Base-by-base conservation (phyloP, 2,888 invertebrate species). In the Hermodice carunculata region DNA sequence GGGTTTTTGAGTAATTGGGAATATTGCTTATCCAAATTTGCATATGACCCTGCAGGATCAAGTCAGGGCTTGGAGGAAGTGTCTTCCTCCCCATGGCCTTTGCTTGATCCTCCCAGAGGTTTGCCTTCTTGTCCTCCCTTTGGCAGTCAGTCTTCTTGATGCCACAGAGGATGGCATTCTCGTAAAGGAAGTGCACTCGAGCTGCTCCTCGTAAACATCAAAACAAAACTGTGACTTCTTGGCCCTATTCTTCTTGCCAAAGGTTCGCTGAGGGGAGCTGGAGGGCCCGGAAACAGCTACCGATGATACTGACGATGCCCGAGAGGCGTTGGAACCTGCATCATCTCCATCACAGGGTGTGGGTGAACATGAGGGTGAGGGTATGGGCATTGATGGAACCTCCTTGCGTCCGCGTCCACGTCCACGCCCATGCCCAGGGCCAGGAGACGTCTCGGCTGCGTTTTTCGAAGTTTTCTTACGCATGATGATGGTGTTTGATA, bases 71-170 rank as follows among this genome's bases (percentile, higher is more conserved):
- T n/a, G n/a, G n/a, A n/a, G n/a, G n/a, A n/a, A n/a, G n/a, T n/a
- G n/a, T n/a, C n/a, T n/a, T 46, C 61, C 56, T 61, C 8, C 42
- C 48, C 29, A 54, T 56, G 32, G 28, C 42, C 4, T 46, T 51
- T 26, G 64, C 60, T 59, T 67, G 64, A 43, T 67, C 64, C 34
- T 66, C 48, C 59, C 66, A 64, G 26, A 63, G 29, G 46, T 59
- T 66, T 49, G 43, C 37, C 42, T 66, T 2, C 26, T 63, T 62
- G 40, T 61, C 61, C n/a, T 32, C 40, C 42, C 53, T 48, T 40
- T 44, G 31, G 37, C 52, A 64, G 49, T 66, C 63, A 24, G 52
- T 64, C 37, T 59, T 48, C 48, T 64, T 66, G 51, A 65, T 40
- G 58, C 59, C 28, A 61, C 66, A 66, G 52, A 49, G 42, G 37